Base-by-base conservation (phyloP, 2,113 vertebrate genomes). In the Chloropsis hardwickii region DNA sequence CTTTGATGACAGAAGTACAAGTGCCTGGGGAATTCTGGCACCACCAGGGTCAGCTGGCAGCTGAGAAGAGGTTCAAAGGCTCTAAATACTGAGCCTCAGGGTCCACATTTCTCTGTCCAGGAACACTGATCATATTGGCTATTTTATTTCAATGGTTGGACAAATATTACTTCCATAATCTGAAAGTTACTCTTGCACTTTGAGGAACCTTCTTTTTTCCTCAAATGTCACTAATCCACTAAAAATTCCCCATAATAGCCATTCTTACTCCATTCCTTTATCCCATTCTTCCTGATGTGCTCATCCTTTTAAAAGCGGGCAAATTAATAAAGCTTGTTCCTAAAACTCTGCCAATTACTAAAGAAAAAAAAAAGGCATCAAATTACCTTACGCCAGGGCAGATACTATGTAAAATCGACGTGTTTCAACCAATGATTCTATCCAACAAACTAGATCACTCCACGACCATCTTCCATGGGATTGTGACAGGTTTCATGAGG, bases 11-110 rank as follows among this genome's bases (percentile, higher is more conserved):
- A 92, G 82, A 81, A 91, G 53, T 56, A 67, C 1, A 5, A 92
- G 51, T 74, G 92, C 94, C 80, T 81, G 51, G 86, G 76, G 90
- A 96, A 92, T 93, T 95, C 80, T 97, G 96, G 92, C 92, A 95
- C 39, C 6, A 14, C 39, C 37, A 78, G 39, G 76, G 80, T 94
- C 80, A 86, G 80, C 76, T 95, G 94, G 74, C 76, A 90, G 64
- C 76, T 78, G 72, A 88, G 51, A 56, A 78, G 54, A 90, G 58
- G 79, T 92, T 95, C 74, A 91, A 72, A 96, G 88, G 67, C 56
- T 95, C 67, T 81, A 51, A 93, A 94, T 40, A 35, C 44, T 47
- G 56, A 92, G 91, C 66, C 51, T 83, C 76, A 58, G 60, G 47
- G 76, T 48, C n/a, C 56, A 56, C 28, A 31, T 71, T 37, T 93